phyloP scores from a whole-genome alignment of 2,113 vertebrate genomes.

The Nothocercus nigrocapillus region DNA sequence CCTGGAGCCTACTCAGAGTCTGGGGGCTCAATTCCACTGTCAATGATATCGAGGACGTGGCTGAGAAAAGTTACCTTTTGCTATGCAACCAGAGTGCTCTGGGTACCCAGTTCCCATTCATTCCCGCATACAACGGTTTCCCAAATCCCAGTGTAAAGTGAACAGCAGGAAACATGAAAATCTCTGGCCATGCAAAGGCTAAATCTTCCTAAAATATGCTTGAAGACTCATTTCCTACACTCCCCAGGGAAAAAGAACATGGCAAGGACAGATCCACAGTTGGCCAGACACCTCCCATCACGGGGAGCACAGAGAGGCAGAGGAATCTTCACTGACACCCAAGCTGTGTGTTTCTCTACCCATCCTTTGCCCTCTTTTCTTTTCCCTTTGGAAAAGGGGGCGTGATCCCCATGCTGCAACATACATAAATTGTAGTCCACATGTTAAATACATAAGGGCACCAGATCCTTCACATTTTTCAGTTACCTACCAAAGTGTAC shows the following conservation, averaged over 20 bases:
- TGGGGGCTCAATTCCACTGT: neutral
- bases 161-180: neutral
- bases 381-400: neutral
- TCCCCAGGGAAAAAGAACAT: neutral
- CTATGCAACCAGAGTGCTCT: neutral
- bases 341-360: neutral
- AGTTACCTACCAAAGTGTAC: neutral
- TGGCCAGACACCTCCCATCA: neutral
- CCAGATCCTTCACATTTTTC: neutral
- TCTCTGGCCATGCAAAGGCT: neutral
- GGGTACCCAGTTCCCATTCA: neutral
- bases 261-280: neutral
- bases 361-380: rapidly evolving
- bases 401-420: neutral
- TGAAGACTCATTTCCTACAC: neutral
- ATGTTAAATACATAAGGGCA: rapidly evolving
- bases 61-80: neutral
- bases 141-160: neutral
- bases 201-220: neutral
- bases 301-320: rapidly evolving
- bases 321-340: neutral
- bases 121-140: neutral
- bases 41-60: neutral
- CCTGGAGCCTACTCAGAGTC: neutral
- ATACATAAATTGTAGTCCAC: neutral